Conservation (phyloP, 35 echinoderm and acorn worm genomes). For the Eucidaris tribuloides region DNA sequence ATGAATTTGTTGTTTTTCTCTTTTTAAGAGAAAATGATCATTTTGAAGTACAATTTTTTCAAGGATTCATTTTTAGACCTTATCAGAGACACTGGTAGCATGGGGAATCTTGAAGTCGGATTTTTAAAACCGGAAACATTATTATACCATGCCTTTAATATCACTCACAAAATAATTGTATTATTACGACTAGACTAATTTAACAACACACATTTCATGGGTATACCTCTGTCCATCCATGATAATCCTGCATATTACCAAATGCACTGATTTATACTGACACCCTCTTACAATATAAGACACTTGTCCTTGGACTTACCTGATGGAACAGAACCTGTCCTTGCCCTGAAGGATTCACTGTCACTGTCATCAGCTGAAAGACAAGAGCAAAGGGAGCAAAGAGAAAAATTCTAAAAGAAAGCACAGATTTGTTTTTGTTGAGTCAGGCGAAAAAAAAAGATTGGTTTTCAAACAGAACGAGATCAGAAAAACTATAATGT, state of each 20-base stretch:
- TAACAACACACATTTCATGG: too few species aligned
- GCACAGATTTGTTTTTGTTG: not conserved
- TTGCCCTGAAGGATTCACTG: not conserved
- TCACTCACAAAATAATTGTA: not conserved
- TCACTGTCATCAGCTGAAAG: constrained; percentile 13
- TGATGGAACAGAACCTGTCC: not conserved
- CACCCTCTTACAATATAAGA: not conserved
- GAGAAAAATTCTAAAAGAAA: not conserved
- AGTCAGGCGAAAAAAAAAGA: not conserved
- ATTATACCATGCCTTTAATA: not conserved
- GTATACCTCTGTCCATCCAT: too few species aligned
- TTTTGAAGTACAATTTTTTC: too few species aligned
- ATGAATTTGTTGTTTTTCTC: too few species aligned
- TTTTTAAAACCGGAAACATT: too few species aligned
- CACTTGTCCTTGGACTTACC: not conserved
- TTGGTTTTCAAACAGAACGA: not conserved
- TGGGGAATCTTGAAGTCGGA: too few species aligned
- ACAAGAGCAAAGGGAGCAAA: not conserved
- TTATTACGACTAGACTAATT: not conserved
- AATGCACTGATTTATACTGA: not conserved
- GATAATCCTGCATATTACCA: not conserved
- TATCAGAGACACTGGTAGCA: too few species aligned
- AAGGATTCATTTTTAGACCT: too few species aligned
- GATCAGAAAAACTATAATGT: not conserved
- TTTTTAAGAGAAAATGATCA: too few species aligned